Evolutionary conservation across 2,888 invertebrate genomes (phyloP).

Genomic region (Smittia aterrima): DNA sequence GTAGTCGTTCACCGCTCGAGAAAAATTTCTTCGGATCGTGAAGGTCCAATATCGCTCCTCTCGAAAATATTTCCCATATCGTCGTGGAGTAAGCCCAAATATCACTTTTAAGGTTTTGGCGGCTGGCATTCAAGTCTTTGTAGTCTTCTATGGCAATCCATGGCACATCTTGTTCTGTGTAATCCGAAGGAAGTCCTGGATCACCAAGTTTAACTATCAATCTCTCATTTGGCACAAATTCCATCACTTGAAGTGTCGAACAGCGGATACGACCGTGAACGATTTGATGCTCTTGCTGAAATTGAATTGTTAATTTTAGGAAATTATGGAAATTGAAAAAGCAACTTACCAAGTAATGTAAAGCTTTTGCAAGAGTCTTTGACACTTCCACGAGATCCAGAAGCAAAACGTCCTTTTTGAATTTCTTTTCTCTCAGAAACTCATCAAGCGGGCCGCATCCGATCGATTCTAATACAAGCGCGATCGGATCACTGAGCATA

Average conservation of each 20-base stretch:
- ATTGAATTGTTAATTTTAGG: slow-evolving; percentile 38
- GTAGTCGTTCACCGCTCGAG: slow-evolving; percentile 52
- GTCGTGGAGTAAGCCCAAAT: slow-evolving; percentile 92
- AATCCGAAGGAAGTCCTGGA: slow-evolving; percentile 68
- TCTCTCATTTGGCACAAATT: slow-evolving; percentile 62
- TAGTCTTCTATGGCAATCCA: slow-evolving; percentile 89
- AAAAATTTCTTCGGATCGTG: slow-evolving; percentile 44
- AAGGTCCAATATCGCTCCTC: slow-evolving; percentile 60
- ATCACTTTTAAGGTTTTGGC: slow-evolving; percentile 70
- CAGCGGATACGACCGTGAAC: slow-evolving; percentile 85
- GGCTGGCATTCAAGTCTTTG: slow-evolving; percentile 64
- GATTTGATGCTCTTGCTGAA: slow-evolving; percentile 71
- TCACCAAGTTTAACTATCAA: slow-evolving; percentile 76
- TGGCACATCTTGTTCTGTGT: slow-evolving; percentile 67
- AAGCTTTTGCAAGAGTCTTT: slow-evolving; percentile 75
- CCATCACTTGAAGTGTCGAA: slow-evolving; percentile 74
- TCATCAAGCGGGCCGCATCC: slow-evolving; percentile 74
- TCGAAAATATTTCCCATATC: slow-evolving; percentile 87
- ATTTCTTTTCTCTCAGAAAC: slow-evolving; percentile 53
- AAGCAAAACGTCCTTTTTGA: slow-evolving; percentile 56
- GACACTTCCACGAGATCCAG: slow-evolving; percentile 80
- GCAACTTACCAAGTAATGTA: slow-evolving; percentile 74
- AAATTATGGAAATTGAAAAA: too few species aligned
- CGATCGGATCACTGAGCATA: slow-evolving; percentile 71
- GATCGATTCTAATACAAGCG: slow-evolving; percentile 79